Evolutionary conservation across 2,113 vertebrate genomes (phyloP).

Genomic region (Thomomys bottae): DNA sequence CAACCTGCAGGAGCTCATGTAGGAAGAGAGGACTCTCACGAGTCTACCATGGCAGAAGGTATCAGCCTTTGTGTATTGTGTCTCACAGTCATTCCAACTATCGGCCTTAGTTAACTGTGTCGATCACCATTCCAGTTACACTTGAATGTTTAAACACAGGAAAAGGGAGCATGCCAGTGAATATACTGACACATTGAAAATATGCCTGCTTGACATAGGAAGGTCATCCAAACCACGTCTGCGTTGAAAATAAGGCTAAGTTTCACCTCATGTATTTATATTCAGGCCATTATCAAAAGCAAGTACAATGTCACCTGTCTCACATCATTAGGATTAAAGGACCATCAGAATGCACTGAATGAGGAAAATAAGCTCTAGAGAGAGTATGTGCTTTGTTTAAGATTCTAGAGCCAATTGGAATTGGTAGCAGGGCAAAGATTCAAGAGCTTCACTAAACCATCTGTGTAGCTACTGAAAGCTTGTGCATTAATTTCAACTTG

Average conservation of each 20-base stretch:
- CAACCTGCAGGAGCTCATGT: background rate
- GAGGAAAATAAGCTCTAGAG: background rate
- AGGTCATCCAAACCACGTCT: background rate
- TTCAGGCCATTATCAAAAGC: background rate
- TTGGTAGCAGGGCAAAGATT: background rate
- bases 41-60: background rate
- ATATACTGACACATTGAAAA: too few species aligned
- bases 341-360: background rate
- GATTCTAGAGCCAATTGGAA: background rate
- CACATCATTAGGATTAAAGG: background rate
- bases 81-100: background rate
- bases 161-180: too few species aligned
- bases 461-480: background rate
- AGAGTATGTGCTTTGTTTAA: background rate
- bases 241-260: background rate
- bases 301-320: background rate
- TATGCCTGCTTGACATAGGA: constrained; percentile 38
- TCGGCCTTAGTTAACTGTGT: background rate
- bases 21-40: background rate
- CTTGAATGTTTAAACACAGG: background rate
- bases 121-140: background rate
- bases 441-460: background rate
- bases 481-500: background rate
- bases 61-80: background rate
- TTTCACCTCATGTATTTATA: constrained; percentile 22